These are phyloP conservation scores for Tiphia femorata DNA, from an alignment of 2,888 invertebrate genomes.

Conservation along the genomic window DNA sequence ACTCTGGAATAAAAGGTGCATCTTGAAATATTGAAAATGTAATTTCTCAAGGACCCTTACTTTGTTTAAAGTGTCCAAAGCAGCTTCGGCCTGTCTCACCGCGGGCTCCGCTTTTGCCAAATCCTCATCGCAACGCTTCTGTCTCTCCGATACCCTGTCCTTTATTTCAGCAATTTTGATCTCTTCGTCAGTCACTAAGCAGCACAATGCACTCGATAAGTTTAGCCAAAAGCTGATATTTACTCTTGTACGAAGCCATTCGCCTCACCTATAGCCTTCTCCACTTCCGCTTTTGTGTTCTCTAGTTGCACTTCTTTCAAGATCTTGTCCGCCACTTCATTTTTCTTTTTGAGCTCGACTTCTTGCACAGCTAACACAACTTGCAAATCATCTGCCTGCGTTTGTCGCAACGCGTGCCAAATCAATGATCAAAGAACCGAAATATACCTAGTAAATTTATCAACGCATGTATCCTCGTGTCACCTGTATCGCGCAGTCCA, in stretches of 20 bases:
- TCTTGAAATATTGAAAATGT: neutral
- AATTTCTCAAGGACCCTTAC: conserved; percentile 55
- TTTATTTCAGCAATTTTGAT: conserved; percentile 91
- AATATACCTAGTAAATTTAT: no score
- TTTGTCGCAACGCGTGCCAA: no score
- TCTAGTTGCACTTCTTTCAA: conserved; percentile 89
- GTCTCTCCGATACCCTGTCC: conserved; percentile 87
- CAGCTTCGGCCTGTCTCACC: conserved; percentile 88
- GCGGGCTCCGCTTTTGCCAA: conserved; percentile 93
- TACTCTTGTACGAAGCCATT: no score
- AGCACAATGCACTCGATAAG: conserved; percentile 7
- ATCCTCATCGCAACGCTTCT: conserved; percentile 89
- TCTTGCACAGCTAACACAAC: conserved; percentile 82
- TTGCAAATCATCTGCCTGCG: conserved; percentile 84
- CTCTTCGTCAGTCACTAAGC: conserved; percentile 83
- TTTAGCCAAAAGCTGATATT: neutral
- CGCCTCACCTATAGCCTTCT: conserved; percentile 81
- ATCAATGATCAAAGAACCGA: no score
- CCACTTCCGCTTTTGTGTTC: conserved; percentile 90
- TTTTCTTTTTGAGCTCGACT: conserved; percentile 86
- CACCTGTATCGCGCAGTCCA: conserved; percentile 87
- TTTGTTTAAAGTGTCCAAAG: conserved; percentile 92
- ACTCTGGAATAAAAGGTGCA: neutral
- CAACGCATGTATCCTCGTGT: no score
- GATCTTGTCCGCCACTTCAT: conserved; percentile 89